Evolutionary conservation across 2,888 invertebrate genomes (phyloP).

Genomic region (Trileptium ribeirensis): DNA sequence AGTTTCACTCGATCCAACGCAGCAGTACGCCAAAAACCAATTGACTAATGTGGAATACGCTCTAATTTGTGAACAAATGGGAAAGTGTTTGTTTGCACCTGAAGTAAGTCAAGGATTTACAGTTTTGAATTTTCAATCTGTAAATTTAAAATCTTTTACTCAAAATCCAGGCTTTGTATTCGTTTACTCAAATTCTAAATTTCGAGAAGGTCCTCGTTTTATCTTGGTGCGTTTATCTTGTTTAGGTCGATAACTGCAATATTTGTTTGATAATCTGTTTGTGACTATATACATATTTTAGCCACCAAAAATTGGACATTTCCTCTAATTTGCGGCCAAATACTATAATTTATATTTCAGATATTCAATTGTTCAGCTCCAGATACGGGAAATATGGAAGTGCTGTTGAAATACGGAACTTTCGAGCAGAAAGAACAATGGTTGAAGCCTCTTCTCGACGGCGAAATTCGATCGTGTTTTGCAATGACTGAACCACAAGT

Average conservation of each 20-base stretch:
- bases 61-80: conserved; percentile 56
- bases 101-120: conserved; percentile 51
- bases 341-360: conserved; percentile 42
- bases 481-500: conserved; percentile 54
- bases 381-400: conserved; percentile 57
- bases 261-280: no score
- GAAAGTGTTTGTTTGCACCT: conserved; percentile 50
- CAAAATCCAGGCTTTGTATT: neutral
- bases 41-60: conserved; percentile 56
- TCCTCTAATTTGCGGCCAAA: no score
- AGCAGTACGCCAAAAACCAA: conserved; percentile 47
- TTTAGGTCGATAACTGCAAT: no score
- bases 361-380: conserved; percentile 56
- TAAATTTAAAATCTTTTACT: neutral
- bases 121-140: neutral
- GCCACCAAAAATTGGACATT: no score
- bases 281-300: no score
- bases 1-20: conserved; percentile 51
- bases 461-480: conserved; percentile 53
- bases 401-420: conserved; percentile 54
- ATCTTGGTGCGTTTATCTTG: no score
- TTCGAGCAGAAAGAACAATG: conserved; percentile 52
- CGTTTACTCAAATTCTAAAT: no score
- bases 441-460: conserved; percentile 52
- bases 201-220: no score